phyloP scores from a whole-genome alignment of 2,113 vertebrate genomes.

The Dendrocopos noguchii region DNA sequence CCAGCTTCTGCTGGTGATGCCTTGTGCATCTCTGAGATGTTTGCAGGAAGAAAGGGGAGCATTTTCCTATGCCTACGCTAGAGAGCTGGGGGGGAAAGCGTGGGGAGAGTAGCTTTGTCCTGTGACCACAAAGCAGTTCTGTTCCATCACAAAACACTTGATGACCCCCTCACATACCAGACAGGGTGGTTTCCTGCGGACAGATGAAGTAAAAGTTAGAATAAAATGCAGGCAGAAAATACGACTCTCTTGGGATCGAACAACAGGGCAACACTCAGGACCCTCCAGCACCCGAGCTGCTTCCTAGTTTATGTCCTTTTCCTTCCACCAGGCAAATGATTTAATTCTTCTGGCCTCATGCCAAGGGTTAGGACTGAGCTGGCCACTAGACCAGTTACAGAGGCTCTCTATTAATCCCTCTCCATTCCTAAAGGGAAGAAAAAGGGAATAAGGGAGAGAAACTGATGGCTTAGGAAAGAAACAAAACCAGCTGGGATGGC shows the following conservation, averaged over 20 bases:
- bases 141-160: neutral
- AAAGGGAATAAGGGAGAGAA: too few relatives aligned
- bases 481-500: too few relatives aligned
- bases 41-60: neutral
- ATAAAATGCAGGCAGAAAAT: neutral
- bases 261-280: neutral
- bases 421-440: too few relatives aligned
- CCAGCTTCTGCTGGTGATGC: neutral
- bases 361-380: too few relatives aligned
- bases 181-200: accelerated
- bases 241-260: neutral
- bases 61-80: neutral
- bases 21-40: accelerated
- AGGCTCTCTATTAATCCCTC: too few relatives aligned
- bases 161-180: accelerated
- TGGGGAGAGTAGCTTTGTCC: neutral
- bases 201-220: neutral
- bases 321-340: neutral
- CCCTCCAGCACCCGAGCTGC: neutral
- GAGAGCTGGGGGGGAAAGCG: neutral
- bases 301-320: neutral
- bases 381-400: too few relatives aligned
- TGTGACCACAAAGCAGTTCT: neutral
- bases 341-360: neutral
- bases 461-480: too few relatives aligned